Evolutionary conservation across 2,888 invertebrate genomes (phyloP), one percentile per base, ranked within the genome.

Genomic region (Muscina levida): DNA sequence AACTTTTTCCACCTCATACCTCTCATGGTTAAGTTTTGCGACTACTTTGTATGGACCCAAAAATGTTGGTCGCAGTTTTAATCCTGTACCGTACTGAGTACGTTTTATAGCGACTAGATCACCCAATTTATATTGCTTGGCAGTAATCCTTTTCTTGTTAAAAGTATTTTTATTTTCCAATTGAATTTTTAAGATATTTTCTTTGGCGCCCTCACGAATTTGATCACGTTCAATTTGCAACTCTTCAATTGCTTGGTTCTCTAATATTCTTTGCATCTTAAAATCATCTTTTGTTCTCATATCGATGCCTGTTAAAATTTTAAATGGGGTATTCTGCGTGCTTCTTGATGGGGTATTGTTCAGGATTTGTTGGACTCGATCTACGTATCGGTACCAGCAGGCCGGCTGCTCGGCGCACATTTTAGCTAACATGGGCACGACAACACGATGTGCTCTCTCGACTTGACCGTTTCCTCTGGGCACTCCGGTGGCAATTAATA

Each of bases 381-480:
- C 75, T 1, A 87, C 78, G 48, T 83, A 46, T 81, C 83, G 84
- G 71, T 86, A 87, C 87, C 87, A 89, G 19, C 85, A 82, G 1
- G 75, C 76, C 0, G 87, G 87, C n/a, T 87, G 84, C 17, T 86
- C 86, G 0, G 85, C 53, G n/a, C 86, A 84, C 8, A 90, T n/a
- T n/a, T n/a, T n/a, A n/a, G n/a, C n/a, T n/a, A n/a, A n/a, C n/a
- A n/a, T n/a, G n/a, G n/a, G n/a, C n/a, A n/a, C n/a, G n/a, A n/a
- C n/a, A n/a, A n/a, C n/a, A n/a, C n/a, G n/a, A n/a, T n/a, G n/a
- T n/a, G n/a, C n/a, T n/a, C n/a, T n/a, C n/a, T n/a, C n/a, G n/a
- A n/a, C n/a, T n/a, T n/a, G n/a, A n/a, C n/a, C n/a, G n/a, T n/a
- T n/a, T n/a, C n/a, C n/a, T n/a, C n/a, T n/a, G n/a, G n/a, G n/a